phyloP scores from a whole-genome alignment of 2,888 invertebrate genomes.

The Luperina nickerlii region DNA sequence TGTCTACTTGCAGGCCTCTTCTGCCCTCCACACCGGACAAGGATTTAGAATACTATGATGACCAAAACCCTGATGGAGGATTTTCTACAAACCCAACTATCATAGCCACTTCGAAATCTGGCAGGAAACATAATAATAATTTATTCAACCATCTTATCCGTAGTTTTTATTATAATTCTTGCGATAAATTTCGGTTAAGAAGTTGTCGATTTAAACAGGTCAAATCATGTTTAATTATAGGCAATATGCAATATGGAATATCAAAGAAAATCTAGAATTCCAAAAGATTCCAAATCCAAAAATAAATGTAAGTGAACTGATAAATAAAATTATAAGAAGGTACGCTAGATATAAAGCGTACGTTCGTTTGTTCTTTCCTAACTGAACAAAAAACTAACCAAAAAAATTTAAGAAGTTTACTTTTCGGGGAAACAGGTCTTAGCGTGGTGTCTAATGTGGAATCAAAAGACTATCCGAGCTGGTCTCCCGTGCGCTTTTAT shows the following conservation, averaged over 20 bases:
- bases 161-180: background rate
- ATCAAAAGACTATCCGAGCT: slow-evolving; percentile 78
- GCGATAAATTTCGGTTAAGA: too few relatives aligned
- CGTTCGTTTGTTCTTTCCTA: too few relatives aligned
- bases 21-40: slow-evolving; percentile 69
- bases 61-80: slow-evolving; percentile 30
- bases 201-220: too few relatives aligned
- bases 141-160: background rate
- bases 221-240: too few relatives aligned
- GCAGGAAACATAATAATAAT: slow-evolving; percentile 74
- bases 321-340: too few relatives aligned
- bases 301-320: too few relatives aligned
- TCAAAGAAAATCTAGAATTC: too few relatives aligned
- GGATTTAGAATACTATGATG: slow-evolving; percentile 80
- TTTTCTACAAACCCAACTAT: slow-evolving; percentile 66
- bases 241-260: too few relatives aligned
- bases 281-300: too few relatives aligned
- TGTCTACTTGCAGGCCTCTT: slow-evolving; percentile 68
- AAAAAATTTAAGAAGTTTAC: slow-evolving; percentile 65
- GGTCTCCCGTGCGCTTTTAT: slow-evolving; percentile 69
- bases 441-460: slow-evolving; percentile 80
- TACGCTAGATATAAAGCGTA: too few relatives aligned
- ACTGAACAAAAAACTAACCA: background rate
- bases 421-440: slow-evolving; percentile 75
- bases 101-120: slow-evolving; percentile 81